These are phyloP conservation scores for Cerastis leucographa DNA, from an alignment of 2,888 invertebrate genomes.

Conservation along the genomic window DNA sequence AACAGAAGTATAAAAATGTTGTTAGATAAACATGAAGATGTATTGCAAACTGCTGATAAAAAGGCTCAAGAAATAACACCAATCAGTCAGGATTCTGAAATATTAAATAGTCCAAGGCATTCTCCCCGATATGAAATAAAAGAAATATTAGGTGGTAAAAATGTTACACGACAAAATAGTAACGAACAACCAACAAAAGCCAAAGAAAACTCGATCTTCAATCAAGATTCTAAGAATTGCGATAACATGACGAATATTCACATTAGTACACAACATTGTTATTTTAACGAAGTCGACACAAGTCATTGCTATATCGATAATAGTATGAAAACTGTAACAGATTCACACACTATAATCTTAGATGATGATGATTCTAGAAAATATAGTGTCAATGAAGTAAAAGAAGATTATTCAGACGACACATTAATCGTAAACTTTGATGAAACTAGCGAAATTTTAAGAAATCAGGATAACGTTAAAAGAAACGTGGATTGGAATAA, in stretches of 20 bases:
- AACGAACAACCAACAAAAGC: not conserved
- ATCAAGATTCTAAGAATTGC: not conserved
- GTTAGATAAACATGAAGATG: slow-evolving; percentile 47
- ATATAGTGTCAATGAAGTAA: not conserved
- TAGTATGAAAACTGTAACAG: not conserved
- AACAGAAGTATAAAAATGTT: slow-evolving; percentile 62
- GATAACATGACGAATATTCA: not conserved
- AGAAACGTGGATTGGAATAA: not conserved
- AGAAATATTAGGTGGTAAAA: slow-evolving; percentile 50
- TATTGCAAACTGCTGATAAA: not conserved
- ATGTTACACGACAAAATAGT: not conserved
- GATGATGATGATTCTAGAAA: not conserved
- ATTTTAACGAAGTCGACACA: not conserved
- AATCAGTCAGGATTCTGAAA: slow-evolving; percentile 8
- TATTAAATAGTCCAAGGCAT: not conserved
- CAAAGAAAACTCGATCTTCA: not conserved
- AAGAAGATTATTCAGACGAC: not conserved
- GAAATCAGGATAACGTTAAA: not conserved
- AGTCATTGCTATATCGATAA: not conserved
- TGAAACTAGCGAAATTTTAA: not conserved
- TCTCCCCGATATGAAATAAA: slow-evolving; percentile 56
- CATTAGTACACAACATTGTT: not conserved
- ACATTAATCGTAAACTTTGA: slow-evolving; percentile 11
- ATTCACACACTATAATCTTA: not conserved
- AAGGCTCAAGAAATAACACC: slow-evolving; percentile 7